phyloP scores from a whole-genome alignment of 2,797 vertebrate species.

The Decapterus maruadsi region DNA sequence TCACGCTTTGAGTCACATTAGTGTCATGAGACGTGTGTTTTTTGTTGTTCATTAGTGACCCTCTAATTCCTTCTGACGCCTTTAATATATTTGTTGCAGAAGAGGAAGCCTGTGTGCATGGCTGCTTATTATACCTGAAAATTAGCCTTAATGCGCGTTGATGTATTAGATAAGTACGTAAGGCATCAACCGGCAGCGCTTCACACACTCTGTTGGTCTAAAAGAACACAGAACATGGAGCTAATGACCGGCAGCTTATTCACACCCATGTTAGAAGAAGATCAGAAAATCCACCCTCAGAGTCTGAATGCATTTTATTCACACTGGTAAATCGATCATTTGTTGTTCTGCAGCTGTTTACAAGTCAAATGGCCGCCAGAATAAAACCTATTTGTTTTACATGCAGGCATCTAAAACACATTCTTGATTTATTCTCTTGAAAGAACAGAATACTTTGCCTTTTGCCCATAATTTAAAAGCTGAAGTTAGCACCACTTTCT shows the following conservation, averaged over 20 bases:
- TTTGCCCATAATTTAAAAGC: background rate
- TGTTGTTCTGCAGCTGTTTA: background rate
- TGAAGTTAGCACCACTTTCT: background rate
- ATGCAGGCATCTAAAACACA: background rate
- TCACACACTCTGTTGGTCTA: background rate
- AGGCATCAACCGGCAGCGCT: background rate
- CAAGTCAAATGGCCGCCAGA: background rate
- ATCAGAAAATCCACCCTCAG: background rate
- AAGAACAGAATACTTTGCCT: background rate
- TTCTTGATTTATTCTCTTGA: background rate
- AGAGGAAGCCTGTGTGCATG: background rate
- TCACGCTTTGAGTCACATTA: background rate
- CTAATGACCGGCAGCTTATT: background rate
- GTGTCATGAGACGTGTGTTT: background rate
- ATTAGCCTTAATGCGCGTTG: background rate
- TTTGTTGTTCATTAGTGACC: background rate
- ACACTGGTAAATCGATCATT: background rate
- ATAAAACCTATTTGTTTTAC: background rate
- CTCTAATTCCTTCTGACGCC: background rate
- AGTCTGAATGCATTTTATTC: background rate
- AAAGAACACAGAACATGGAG: background rate
- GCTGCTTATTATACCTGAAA: background rate
- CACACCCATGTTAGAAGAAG: background rate
- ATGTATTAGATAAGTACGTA: slow-evolving; percentile 4
- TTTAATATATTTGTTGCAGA: background rate